These are phyloP conservation scores for Mola mola DNA, from an alignment of 2,113 vertebrate genomes.

Conservation along the genomic window DNA sequence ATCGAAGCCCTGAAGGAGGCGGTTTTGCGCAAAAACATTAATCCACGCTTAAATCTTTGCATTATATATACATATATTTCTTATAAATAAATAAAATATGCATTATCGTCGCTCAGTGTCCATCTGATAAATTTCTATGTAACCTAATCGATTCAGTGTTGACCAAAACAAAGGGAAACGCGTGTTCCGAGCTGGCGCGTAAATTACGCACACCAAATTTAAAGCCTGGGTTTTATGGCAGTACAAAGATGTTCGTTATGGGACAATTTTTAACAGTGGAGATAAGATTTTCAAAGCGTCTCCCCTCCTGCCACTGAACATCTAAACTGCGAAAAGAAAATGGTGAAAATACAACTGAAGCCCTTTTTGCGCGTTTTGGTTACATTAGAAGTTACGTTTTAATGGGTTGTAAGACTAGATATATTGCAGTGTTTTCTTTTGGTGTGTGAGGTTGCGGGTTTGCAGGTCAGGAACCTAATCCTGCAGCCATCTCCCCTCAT, in stretches of 20 bases:
- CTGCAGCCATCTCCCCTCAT: constrained; percentile 75
- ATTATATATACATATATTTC: too few relatives aligned
- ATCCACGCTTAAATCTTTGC: too few relatives aligned
- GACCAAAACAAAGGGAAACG: not conserved
- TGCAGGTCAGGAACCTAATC: constrained; percentile 77
- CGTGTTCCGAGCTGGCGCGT: constrained; percentile 28
- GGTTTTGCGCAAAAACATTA: too few relatives aligned
- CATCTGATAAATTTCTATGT: too few relatives aligned
- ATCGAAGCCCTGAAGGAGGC: too few relatives aligned
- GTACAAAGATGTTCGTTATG: too few relatives aligned
- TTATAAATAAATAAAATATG: too few relatives aligned
- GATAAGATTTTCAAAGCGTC: not conserved
- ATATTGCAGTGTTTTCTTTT: constrained; percentile 32
- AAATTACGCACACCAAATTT: constrained; percentile 39
- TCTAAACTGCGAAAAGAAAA: not conserved
- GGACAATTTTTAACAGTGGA: too few relatives aligned
- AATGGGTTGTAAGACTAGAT: constrained; percentile 3
- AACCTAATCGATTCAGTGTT: too few relatives aligned
- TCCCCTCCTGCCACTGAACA: not conserved
- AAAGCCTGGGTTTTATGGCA: not conserved
- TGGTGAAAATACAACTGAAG: not conserved
- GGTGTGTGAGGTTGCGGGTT: constrained; percentile 62
- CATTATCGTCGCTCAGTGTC: too few relatives aligned
- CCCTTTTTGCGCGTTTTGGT: not conserved
- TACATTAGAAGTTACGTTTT: constrained; percentile 9